These are phyloP conservation scores for Habrosyne pyritoides DNA, from an alignment of 2,888 invertebrate species.

Conservation along the genomic window DNA sequence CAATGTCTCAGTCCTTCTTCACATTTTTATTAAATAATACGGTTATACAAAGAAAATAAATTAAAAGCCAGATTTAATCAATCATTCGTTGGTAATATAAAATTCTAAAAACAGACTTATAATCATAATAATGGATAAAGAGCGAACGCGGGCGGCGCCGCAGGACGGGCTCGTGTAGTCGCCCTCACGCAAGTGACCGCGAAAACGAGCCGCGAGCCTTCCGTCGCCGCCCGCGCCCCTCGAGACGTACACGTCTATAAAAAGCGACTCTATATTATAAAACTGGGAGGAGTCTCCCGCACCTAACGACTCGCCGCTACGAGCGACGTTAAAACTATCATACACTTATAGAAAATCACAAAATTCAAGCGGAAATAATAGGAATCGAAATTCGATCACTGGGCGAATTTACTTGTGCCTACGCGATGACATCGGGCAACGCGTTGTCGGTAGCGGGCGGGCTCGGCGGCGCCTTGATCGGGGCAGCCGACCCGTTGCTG, in stretches of 20 bases:
- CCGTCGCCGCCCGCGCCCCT: conserved; percentile 25
- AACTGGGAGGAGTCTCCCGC: conserved; percentile 76
- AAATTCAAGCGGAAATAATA: conserved; percentile 83
- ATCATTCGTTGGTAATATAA: conserved; percentile 83
- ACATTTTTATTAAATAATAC: conserved; percentile 81
- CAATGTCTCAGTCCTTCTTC: conserved; percentile 78
- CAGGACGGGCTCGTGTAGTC: conserved; percentile 19
- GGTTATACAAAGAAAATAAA: conserved; percentile 83
- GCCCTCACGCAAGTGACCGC: conserved; percentile 3
- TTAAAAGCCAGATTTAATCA: conserved; percentile 82
- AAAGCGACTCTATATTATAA: conserved; percentile 82
- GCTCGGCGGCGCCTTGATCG: conserved; percentile 75
- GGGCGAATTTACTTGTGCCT: conserved; percentile 28
- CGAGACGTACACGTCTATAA: conserved; percentile 71
- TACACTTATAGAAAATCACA: conserved; percentile 83
- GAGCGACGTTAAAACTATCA: conserved; percentile 72
- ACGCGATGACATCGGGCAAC: conserved; percentile 79
- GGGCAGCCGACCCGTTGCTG: conserved; percentile 43
- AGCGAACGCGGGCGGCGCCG: conserved; percentile 43
- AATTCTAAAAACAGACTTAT: conserved; percentile 82
- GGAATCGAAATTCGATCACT: conserved; percentile 58
- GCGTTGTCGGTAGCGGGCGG: conserved; percentile 74
- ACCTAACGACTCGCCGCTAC: conserved; percentile 73
- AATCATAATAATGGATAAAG: conserved; percentile 73
- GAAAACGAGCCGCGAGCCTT: conserved; percentile 17